Evolutionary conservation across 2,113 vertebrate genomes (phyloP), one percentile per base, ranked within the genome.

Genomic region (Jacana jacana): DNA sequence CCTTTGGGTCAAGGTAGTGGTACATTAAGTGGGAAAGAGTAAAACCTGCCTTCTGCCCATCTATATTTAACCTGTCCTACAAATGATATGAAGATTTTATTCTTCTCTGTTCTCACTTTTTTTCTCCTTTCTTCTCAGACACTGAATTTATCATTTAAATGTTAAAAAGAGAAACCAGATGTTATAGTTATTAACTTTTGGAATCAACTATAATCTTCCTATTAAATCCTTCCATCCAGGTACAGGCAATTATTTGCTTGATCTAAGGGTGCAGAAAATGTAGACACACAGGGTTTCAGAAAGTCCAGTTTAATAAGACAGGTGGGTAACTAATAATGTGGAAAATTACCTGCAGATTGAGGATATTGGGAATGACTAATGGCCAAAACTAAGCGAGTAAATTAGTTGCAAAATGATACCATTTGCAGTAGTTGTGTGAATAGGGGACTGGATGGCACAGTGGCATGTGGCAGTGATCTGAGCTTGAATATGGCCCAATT

Each of bases 261-360:
- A 98, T 98, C 97, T 98, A 97, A 98, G 98, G 97, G 98, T 98
- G 96, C 95, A 95, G 97, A 98, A 98, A 98, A 97, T 97, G 97
- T 97, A 98, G 98, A 97, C 97, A 97, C 97, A 97, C 92, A 95
- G 98, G 97, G 96, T 97, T 98, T 98, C 94, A 92, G 97, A 98
- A 98, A 98, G 98, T 98, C 98, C 98, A 97, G 97, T 98, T 98
- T 98, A 98, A 98, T 98, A 98, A 98, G 98, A 98, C 98, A 98
- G 98, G 98, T 98, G 98, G 98, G 97, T 98, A 98, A 98, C 98
- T 98, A 98, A 98, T 98, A 98, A 98, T 98, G 98, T 98, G 98
- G 98, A 98, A 98, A 98, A 98, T 98, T 98, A 98, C 98, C 98
- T 98, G 98, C 98, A 98, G 98, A 98, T 98, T 98, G 98, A 98